Percentiles rank a stretch among this genome's conserved stretches.
These are phyloP conservation scores for Eutolmus rufibarbis DNA, from an alignment of 2,888 invertebrate species.

Conservation along the genomic window DNA sequence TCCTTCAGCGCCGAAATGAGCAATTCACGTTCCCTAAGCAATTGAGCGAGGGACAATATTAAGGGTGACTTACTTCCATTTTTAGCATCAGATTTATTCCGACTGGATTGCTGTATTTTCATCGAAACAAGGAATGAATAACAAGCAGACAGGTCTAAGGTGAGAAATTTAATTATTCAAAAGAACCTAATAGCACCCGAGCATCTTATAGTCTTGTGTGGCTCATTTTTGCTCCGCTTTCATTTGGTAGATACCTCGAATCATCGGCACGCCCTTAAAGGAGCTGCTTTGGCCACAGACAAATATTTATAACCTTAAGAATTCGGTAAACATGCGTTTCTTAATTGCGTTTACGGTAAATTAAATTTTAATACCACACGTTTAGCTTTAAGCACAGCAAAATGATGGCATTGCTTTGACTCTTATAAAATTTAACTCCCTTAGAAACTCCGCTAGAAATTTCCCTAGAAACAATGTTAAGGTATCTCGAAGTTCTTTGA, in stretches of 20 bases:
- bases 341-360: conserved; percentile 2
- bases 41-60: background rate
- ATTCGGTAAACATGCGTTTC: background rate
- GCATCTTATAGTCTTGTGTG: background rate
- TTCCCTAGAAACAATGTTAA: background rate
- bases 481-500: background rate
- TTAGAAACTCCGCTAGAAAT: background rate
- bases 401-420: background rate
- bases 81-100: background rate
- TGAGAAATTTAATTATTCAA: conserved; percentile 18
- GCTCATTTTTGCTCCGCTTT: background rate
- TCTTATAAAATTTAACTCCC: background rate
- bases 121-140: background rate
- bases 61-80: background rate
- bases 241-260: background rate
- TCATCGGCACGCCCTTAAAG: background rate
- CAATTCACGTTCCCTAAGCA: background rate
- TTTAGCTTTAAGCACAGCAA: background rate
- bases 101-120: background rate
- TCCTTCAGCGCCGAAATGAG: background rate
- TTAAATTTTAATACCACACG: conserved; percentile 4
- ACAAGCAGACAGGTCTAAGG: background rate
- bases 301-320: conserved; percentile 9
- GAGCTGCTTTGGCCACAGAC: background rate
- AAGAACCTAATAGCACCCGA: background rate